Evolutionary conservation across 2,888 invertebrate species (phyloP).

Genomic region (Tupiocoris notatus): DNA sequence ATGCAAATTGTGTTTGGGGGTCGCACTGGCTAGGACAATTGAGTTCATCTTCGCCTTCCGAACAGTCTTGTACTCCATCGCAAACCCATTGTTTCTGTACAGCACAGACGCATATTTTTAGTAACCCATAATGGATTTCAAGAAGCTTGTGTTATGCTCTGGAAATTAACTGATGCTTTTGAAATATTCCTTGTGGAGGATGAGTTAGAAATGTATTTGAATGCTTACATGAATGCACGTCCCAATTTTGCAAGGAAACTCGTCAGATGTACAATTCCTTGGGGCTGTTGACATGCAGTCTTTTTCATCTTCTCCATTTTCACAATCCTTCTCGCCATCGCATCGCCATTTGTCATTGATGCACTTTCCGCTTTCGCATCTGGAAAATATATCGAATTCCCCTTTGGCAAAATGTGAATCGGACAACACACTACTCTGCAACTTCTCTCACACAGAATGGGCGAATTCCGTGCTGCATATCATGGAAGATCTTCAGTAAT

Average conservation of each 20-base stretch:
- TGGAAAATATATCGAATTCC: too few relatives aligned
- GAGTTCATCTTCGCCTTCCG: constrained; percentile 75
- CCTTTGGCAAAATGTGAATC: too few relatives aligned
- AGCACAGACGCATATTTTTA: too few relatives aligned
- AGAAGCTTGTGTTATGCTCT: too few relatives aligned
- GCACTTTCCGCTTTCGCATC: constrained; percentile 74
- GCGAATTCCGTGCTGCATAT: too few relatives aligned
- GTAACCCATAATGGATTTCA: too few relatives aligned
- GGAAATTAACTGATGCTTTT: too few relatives aligned
- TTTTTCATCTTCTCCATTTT: constrained; percentile 73
- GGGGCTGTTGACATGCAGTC: constrained; percentile 63
- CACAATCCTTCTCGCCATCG: constrained; percentile 77
- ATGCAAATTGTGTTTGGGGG: constrained; percentile 72
- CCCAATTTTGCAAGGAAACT: constrained; percentile 71
- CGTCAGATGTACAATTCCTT: constrained; percentile 69
- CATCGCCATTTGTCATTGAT: constrained; percentile 76
- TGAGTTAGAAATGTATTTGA: too few relatives aligned
- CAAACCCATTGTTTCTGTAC: constrained; percentile 73
- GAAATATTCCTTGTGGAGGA: too few relatives aligned
- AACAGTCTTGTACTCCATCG: constrained; percentile 78
- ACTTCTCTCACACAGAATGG: too few relatives aligned
- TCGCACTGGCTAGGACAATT: constrained; percentile 75
- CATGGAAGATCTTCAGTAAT: too few relatives aligned
- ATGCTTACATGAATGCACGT: constrained; percentile 69
- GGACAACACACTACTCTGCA: too few relatives aligned